These are phyloP conservation scores for Smittia aterrima DNA, from an alignment of 2,888 invertebrate species.

Conservation along the genomic window DNA sequence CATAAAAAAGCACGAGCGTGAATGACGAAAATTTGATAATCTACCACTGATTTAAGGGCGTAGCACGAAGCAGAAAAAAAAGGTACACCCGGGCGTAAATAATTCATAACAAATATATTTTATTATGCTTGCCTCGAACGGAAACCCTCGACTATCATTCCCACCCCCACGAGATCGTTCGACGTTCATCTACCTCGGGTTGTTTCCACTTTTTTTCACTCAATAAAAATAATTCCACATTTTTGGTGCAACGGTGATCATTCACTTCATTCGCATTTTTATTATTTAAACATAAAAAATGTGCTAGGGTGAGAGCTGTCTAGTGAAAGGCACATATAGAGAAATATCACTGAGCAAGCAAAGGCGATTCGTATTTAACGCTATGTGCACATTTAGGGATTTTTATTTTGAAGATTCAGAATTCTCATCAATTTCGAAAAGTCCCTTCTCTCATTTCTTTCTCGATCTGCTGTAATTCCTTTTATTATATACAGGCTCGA, in stretches of 20 bases:
- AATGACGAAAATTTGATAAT: slow-evolving; percentile 35
- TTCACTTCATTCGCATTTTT: slow-evolving; percentile 31
- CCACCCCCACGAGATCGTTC: neutral
- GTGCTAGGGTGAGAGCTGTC: slow-evolving; percentile 20
- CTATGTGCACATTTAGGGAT: no score
- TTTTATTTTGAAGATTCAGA: neutral
- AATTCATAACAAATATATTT: slow-evolving; percentile 26
- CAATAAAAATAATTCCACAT: slow-evolving; percentile 41
- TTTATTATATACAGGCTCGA: slow-evolving; percentile 26
- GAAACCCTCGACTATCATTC: neutral
- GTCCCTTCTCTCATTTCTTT: neutral
- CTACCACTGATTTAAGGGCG: slow-evolving; percentile 36
- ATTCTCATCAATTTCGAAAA: neutral
- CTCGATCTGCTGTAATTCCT: neutral
- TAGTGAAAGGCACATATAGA: neutral
- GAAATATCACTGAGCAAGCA: slow-evolving; percentile 17
- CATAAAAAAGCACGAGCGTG: neutral
- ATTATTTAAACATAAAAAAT: slow-evolving; percentile 38
- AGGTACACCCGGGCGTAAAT: slow-evolving; percentile 26
- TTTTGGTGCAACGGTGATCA: slow-evolving; percentile 41
- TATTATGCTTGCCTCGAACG: slow-evolving; percentile 12
- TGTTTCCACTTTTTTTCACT: slow-evolving; percentile 22
- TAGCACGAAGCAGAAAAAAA: slow-evolving; percentile 4
- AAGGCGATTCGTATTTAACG: neutral
- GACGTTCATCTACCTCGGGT: neutral